Percentiles rank a stretch among this genome's conserved stretches.
Conservation (phyloP, 1,140 invertebrate genomes). For the Diprion similis region DNA sequence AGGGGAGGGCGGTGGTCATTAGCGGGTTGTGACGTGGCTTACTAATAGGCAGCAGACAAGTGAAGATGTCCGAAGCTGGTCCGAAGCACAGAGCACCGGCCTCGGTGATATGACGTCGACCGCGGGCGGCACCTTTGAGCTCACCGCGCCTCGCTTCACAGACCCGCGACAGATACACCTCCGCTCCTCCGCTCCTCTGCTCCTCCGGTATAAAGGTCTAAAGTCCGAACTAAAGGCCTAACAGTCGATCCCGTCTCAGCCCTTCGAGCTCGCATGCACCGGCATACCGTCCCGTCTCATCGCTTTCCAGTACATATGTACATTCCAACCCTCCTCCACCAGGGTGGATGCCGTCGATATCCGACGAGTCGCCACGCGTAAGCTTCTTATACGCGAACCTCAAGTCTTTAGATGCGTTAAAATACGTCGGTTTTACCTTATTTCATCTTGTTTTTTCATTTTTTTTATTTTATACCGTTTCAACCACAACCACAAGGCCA, state of each 20-base stretch:
- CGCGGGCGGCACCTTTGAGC: slow-evolving; percentile 46
- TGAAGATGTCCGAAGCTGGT: slow-evolving; percentile 40
- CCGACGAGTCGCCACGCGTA: not conserved
- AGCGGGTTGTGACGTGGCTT: slow-evolving; percentile 43
- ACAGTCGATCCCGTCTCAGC: not conserved
- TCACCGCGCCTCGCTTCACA: slow-evolving; percentile 1
- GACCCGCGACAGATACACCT: slow-evolving; percentile 12
- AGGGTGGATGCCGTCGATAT: not conserved
- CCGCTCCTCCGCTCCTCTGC: no score
- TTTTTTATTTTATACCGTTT: no score
- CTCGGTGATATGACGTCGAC: slow-evolving; percentile 41
- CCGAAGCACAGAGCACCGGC: slow-evolving; percentile 20
- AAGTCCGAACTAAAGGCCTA: not conserved
- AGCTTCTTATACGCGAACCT: no score
- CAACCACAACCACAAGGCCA: no score
- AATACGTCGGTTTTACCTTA: no score
- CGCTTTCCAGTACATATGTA: not conserved
- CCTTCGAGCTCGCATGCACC: not conserved
- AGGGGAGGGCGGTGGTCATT: slow-evolving; percentile 40
- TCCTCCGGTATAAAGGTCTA: no score
- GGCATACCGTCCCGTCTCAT: not conserved
- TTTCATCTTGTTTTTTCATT: no score
- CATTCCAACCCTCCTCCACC: not conserved
- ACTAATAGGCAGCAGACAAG: slow-evolving; percentile 46
- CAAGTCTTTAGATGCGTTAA: no score